Conservation (phyloP, 2,113 vertebrate genomes). For the Thalassoma bifasciatum region DNA sequence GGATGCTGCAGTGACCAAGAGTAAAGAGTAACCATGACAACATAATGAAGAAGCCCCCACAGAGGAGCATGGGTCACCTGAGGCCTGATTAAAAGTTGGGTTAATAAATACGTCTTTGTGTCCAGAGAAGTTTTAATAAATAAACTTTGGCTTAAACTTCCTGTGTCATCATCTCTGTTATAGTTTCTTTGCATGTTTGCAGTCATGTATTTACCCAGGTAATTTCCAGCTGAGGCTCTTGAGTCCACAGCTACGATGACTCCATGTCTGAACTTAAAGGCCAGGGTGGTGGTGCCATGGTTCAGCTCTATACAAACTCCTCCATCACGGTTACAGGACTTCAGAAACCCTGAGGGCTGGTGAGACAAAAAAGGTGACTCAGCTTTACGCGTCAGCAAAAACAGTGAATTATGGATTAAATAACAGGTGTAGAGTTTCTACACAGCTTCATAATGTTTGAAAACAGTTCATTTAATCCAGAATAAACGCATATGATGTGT, state of each 20-base stretch:
- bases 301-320: constrained; percentile 82
- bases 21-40: not conserved
- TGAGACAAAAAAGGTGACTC: not conserved
- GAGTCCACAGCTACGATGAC: constrained; percentile 91
- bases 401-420: not conserved
- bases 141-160: too few species aligned
- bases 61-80: not conserved
- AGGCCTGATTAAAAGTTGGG: not conserved
- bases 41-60: not conserved
- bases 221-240: constrained; percentile 85
- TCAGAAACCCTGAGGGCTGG: constrained; percentile 84
- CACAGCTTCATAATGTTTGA: not conserved
- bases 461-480: not conserved
- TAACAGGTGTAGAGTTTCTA: not conserved
- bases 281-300: constrained; percentile 90
- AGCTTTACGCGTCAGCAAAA: not conserved
- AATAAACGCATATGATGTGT: not conserved
- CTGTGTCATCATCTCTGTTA: too few species aligned
- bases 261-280: constrained; percentile 91
- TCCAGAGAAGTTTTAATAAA: too few species aligned
- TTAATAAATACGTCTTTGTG: not conserved
- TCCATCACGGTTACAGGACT: constrained; percentile 63
- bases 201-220: constrained; percentile 78
- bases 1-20: constrained; percentile 57
- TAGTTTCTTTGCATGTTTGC: not conserved